Base-by-base conservation (phyloP, 2,797 vertebrate species). In the Acanthiza pusilla region DNA sequence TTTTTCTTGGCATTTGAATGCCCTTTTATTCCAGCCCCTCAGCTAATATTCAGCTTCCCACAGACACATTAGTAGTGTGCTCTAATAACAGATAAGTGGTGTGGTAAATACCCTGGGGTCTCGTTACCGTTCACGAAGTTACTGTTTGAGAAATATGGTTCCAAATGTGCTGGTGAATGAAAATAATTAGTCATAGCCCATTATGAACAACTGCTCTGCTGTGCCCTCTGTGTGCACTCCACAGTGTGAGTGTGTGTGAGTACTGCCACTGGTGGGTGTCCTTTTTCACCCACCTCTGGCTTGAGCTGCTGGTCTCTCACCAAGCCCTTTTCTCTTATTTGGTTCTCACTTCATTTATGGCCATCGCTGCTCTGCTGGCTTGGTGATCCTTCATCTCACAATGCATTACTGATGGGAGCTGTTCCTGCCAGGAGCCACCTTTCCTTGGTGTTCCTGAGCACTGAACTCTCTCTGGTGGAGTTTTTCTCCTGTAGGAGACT, bases 11-110 rank as follows among this genome's bases (percentile, higher is more conserved):
- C 79, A 80, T 95, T 86, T 86, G 67, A 72, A 63, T 72, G 73
- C 77, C 88, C 75, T 97, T 94, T 95, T 71, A 61, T 84, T 90
- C 21, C 60, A 91, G 5, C 32, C 54, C 34, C 55, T 90, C 57
- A 34, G 36, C 77, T 94, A 79, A 89, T 91, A 76, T 71, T 93
- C 36, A 7, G 71, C 88, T 93, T 92, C 67, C 75, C 73, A 70
- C 84, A 76, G 90, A 87, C 63, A 54, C 60, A 34, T 94, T 76
- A 89, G 60, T 13, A 68, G 29, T 7, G 11, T 67, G 45, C n/a
- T 94, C 88, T 94, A 88, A 93, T 84, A 94, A 70, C 45, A 75
- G 82, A 42, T 82, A 88, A 91, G 66, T 62, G 50, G 47, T 88
- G 78, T 88, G 66, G 60, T 83, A 79, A 96, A 85, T 66, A 81